These are phyloP conservation scores for Drosophila azteca DNA, from an alignment of 1,140 invertebrate species.

Conservation along the genomic window DNA sequence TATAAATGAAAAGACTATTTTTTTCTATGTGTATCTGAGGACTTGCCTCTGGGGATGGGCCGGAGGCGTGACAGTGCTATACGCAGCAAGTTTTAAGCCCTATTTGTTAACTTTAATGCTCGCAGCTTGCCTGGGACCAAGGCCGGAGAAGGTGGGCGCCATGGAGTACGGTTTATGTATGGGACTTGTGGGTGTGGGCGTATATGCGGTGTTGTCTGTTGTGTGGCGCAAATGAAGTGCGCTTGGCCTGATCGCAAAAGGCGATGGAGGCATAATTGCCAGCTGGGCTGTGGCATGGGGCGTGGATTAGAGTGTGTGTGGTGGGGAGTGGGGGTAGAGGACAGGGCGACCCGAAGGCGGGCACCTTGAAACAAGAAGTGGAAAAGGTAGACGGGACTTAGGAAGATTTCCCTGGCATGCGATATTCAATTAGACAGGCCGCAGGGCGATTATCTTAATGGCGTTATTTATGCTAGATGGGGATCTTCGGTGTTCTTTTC, in stretches of 20 bases:
- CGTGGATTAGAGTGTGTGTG: conserved; percentile 19
- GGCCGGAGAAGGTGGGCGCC: not conserved
- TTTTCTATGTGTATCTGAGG: no score
- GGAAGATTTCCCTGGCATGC: conserved; percentile 5
- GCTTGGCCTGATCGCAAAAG: conserved; percentile 39
- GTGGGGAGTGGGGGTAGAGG: not conserved
- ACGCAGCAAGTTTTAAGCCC: conserved; percentile 73
- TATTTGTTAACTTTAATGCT: conserved; percentile 76
- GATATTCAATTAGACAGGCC: conserved; percentile 26
- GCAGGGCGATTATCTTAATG: conserved; percentile 8
- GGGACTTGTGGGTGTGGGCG: not conserved
- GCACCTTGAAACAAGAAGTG: conserved; percentile 15
- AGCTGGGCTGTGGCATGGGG: conserved; percentile 21
- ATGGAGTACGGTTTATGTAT: no score
- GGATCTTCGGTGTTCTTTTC: not conserved
- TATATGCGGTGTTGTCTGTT: conserved; percentile 27
- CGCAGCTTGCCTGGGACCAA: conserved; percentile 10
- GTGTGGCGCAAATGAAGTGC: conserved; percentile 60
- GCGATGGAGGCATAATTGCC: conserved; percentile 55
- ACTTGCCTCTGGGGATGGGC: no score
- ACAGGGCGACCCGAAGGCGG: conserved; percentile 6
- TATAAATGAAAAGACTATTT: no score
- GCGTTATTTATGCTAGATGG: not conserved
- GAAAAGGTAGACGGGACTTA: conserved; percentile 14
- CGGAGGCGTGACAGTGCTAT: conserved; percentile 26